phyloP scores from a whole-genome alignment of 2,888 invertebrate species.

The Ephialtes manifestator region DNA sequence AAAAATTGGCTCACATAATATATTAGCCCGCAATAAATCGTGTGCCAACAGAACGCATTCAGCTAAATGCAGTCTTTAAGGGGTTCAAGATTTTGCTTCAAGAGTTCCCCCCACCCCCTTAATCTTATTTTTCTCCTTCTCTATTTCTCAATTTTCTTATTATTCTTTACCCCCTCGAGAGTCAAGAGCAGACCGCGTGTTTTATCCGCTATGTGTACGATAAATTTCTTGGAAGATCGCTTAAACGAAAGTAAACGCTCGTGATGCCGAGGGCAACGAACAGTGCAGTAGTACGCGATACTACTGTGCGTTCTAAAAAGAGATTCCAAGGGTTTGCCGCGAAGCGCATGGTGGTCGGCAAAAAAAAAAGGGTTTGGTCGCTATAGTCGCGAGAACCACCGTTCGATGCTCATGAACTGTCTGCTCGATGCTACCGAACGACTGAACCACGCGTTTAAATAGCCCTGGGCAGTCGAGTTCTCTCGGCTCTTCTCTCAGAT shows the following conservation, averaged over 20 bases:
- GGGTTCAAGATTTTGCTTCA: constrained; percentile 48
- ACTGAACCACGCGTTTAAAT: constrained; percentile 41
- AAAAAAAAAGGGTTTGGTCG: constrained; percentile 37
- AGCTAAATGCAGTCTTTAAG: background rate
- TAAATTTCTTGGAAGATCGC: constrained; percentile 62
- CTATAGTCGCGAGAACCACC: constrained; percentile 34
- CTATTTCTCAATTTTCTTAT: constrained; percentile 20
- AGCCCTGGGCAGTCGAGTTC: constrained; percentile 20
- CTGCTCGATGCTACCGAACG: constrained; percentile 28
- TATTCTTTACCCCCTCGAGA: constrained; percentile 27
- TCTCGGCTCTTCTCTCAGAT: constrained; percentile 2
- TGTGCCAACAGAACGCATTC: background rate
- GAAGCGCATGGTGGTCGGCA: constrained; percentile 21
- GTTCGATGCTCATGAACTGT: constrained; percentile 37
- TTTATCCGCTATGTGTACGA: constrained; percentile 40
- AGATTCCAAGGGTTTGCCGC: constrained; percentile 40
- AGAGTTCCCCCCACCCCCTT: constrained; percentile 5
- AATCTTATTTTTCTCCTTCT: background rate
- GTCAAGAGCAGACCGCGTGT: constrained; percentile 38
- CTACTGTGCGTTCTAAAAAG: constrained; percentile 47
- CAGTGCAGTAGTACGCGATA: constrained; percentile 10
- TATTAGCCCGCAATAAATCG: background rate
- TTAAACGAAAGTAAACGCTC: constrained; percentile 55
- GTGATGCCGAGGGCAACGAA: constrained; percentile 39
- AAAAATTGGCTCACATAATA: too few species aligned